These are phyloP conservation scores for Amiota communis DNA, from an alignment of 2,888 invertebrate genomes.

Conservation along the genomic window DNA sequence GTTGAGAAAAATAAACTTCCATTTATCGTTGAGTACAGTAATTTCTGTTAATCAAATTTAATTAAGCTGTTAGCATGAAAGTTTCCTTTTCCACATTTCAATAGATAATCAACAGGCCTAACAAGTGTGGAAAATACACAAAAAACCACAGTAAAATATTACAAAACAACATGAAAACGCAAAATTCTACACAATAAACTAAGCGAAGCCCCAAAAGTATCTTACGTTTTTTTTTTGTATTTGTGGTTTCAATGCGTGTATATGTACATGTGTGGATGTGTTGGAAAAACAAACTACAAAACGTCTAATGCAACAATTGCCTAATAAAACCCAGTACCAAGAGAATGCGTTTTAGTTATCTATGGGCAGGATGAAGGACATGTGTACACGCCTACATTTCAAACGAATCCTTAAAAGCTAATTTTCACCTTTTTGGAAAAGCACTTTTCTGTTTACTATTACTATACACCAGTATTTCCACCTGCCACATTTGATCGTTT, in stretches of 20 bases:
- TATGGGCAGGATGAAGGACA: too few species aligned
- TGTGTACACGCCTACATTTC: neutral
- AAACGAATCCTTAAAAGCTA: constrained; percentile 9
- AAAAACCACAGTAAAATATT: constrained; percentile 31
- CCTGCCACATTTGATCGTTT: neutral
- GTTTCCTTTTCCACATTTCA: neutral
- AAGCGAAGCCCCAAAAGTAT: neutral
- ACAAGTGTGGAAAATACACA: constrained; percentile 37
- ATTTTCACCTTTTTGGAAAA: neutral
- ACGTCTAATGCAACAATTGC: constrained; percentile 4
- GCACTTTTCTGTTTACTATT: too few species aligned
- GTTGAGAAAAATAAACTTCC: constrained; percentile 44
- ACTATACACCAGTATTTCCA: too few species aligned
- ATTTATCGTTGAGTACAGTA: constrained; percentile 37
- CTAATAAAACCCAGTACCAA: neutral
- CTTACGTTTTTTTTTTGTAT: neutral
- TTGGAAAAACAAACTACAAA: constrained; percentile 20
- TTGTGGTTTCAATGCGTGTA: neutral
- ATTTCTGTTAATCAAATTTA: constrained; percentile 61
- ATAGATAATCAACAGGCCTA: too few species aligned
- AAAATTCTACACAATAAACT: neutral
- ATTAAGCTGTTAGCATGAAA: constrained; percentile 57
- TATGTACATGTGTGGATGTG: constrained; percentile 6
- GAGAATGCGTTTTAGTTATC: constrained; percentile 23
- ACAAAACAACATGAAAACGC: constrained; percentile 14